These are phyloP conservation scores for Mastomys coucha DNA, from an alignment of 2,113 vertebrate species.

Conservation along the genomic window DNA sequence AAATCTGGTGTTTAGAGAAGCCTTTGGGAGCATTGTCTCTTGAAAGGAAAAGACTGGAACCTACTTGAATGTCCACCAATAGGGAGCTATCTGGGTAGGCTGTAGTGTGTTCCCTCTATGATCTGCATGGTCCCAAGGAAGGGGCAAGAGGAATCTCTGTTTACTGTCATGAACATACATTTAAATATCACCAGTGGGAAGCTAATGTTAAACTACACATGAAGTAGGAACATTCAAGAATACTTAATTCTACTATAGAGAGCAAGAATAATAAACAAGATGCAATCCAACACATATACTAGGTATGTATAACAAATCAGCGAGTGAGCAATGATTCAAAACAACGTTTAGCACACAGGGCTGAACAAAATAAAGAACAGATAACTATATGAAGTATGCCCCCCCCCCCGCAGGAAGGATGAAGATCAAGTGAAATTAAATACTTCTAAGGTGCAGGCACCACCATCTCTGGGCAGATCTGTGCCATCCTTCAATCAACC, in stretches of 20 bases:
- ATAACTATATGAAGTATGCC: neutral
- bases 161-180: neutral
- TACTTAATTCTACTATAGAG: slow-evolving; percentile 33
- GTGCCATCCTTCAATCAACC: neutral
- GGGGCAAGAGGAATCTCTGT: neutral
- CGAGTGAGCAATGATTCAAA: neutral
- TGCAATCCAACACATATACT: neutral
- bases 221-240: neutral
- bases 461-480: neutral
- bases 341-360: neutral
- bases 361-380: neutral
- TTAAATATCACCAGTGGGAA: neutral
- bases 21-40: neutral
- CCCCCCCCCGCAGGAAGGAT: neutral
- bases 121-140: neutral
- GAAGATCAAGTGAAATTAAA: neutral
- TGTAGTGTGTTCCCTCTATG: neutral
- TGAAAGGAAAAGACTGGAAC: neutral
- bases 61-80: neutral
- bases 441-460: neutral
- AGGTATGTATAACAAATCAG: neutral
- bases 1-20: neutral
- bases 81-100: neutral
- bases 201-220: neutral
- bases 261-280: neutral